Conservation (phyloP, 2,888 invertebrate genomes). For the Erebia palarica region DNA sequence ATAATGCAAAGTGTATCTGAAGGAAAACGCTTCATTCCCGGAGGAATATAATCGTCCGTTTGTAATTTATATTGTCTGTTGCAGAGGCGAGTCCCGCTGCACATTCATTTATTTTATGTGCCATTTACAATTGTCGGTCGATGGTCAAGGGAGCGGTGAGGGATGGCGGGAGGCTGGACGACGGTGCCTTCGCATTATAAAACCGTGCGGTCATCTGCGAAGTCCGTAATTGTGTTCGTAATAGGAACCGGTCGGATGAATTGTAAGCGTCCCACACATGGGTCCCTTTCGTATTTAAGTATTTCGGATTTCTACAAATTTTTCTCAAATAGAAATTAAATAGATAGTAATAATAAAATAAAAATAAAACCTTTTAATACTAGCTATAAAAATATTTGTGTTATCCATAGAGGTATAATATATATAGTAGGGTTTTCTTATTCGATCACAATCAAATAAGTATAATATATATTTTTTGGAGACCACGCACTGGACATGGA, state of each 20-base stretch:
- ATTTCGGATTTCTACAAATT: neutral
- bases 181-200: slow-evolving; percentile 81
- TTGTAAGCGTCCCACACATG: slow-evolving; percentile 68
- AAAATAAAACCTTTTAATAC: too few relatives aligned
- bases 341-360: neutral
- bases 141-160: slow-evolving; percentile 80
- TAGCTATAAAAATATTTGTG: too few relatives aligned
- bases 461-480: too few relatives aligned
- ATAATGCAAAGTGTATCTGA: slow-evolving; percentile 72
- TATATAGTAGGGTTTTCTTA: too few relatives aligned
- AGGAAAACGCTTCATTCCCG: slow-evolving; percentile 81
- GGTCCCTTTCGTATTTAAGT: slow-evolving; percentile 47
- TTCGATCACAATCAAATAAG: too few relatives aligned
- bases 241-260: slow-evolving; percentile 72
- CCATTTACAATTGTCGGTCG: slow-evolving; percentile 84
- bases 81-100: slow-evolving; percentile 83
- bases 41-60: slow-evolving; percentile 83
- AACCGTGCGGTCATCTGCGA: slow-evolving; percentile 83
- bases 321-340: neutral
- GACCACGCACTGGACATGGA: too few relatives aligned
- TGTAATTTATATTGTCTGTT: slow-evolving; percentile 84
- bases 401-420: too few relatives aligned
- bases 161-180: slow-evolving; percentile 58
- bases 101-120: slow-evolving; percentile 84
- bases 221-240: slow-evolving; percentile 79